Percentiles rank a stretch among this genome's conserved stretches.
Conservation (phyloP, 2,113 vertebrate species). For the Sardina pilchardus region DNA sequence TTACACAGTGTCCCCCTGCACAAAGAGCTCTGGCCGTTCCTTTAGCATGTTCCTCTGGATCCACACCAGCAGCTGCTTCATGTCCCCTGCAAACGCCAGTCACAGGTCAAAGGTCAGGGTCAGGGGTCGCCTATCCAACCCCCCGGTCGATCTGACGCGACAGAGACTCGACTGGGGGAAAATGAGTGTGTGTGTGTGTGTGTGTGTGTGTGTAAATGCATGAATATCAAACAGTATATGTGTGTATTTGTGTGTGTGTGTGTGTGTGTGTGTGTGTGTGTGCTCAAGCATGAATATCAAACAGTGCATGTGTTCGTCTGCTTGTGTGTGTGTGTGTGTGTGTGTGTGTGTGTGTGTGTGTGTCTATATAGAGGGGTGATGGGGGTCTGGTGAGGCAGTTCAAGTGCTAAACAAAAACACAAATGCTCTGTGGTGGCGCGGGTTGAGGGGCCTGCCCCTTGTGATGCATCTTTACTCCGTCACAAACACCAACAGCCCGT, state of each 20-base stretch:
- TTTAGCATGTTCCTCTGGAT: constrained; percentile 92
- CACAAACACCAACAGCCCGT: neutral
- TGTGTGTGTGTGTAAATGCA: neutral
- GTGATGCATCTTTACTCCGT: neutral
- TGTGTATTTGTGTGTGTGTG: neutral
- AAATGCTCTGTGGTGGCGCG: neutral
- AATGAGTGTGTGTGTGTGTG: constrained; percentile 49
- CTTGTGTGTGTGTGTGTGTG: neutral
- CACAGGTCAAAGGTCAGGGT: constrained; percentile 62
- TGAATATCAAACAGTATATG: constrained; percentile 4
- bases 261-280: constrained; percentile 2
- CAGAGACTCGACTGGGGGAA: constrained; percentile 60
- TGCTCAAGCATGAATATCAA: neutral
- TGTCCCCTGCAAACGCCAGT: constrained; percentile 80
- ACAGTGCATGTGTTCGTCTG: neutral
- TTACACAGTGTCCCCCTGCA: constrained; percentile 1
- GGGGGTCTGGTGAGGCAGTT: neutral
- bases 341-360: neutral
- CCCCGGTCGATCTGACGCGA: constrained; percentile 77
- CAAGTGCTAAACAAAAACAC: constrained; percentile 5
- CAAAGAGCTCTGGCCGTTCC: constrained; percentile 80
- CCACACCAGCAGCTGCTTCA: constrained; percentile 92
- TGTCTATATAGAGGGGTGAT: neutral
- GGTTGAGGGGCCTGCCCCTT: neutral
- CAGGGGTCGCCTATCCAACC: constrained; percentile 65